Conservation (phyloP, 1,140 invertebrate genomes). For the Archegozetes longisetosus region DNA sequence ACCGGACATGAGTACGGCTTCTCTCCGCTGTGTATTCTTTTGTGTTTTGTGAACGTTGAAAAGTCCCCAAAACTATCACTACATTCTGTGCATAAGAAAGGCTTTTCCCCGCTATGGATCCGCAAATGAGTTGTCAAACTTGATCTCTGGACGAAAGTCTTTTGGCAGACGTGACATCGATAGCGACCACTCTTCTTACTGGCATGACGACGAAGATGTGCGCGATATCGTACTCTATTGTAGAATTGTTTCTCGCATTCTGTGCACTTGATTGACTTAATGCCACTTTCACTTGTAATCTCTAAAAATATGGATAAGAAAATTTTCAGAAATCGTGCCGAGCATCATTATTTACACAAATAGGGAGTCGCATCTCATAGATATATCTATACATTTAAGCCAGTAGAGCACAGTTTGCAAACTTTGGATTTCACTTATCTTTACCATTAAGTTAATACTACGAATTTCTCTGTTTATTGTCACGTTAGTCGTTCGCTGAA, state of each 20-base stretch:
- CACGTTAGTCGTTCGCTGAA: no score
- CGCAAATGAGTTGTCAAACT: conserved; percentile 11
- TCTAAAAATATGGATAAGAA: conserved; percentile 22
- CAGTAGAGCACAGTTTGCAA: neutral
- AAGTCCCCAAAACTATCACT: conserved; percentile 58
- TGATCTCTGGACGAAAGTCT: conserved; percentile 21
- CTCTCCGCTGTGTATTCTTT: conserved; percentile 15
- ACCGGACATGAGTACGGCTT: conserved; percentile 13
- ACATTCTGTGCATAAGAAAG: conserved; percentile 6
- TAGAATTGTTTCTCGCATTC: neutral
- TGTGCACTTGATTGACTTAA: neutral
- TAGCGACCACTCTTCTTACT: conserved; percentile 19
- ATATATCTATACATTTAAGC: neutral
- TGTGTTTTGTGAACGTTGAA: conserved; percentile 46
- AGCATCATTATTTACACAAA: neutral
- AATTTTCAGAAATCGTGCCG: neutral
- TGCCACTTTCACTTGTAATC: conserved; percentile 39
- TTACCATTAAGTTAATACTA: neutral
- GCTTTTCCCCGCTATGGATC: conserved; percentile 10
- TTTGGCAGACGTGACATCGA: conserved; percentile 23
- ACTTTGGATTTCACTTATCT: neutral
- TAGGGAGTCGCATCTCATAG: neutral
- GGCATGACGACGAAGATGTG: conserved; percentile 17
- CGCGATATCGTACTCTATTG: conserved; percentile 5
- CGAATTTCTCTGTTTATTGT: no score